A percentile compares a stretch with the other conserved stretches of the same genome.
Conservation (phyloP, 2,797 vertebrate genomes). For the Microctenopoma steveboyesi region DNA sequence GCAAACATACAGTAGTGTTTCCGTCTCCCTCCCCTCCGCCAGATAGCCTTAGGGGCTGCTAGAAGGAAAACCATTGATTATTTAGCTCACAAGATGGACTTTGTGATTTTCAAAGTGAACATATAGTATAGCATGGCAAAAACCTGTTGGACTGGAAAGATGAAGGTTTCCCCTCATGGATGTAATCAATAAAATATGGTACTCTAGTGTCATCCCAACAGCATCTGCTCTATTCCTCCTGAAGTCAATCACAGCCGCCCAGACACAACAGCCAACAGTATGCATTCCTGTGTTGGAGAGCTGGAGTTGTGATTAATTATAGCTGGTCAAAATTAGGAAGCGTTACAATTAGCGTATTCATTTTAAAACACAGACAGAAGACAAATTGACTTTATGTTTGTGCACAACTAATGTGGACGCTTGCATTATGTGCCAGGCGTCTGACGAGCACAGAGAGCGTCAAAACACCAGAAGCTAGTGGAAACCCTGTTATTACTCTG, state of each 20-base stretch:
- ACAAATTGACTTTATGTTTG: constrained; percentile 20
- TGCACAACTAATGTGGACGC: constrained; percentile 21
- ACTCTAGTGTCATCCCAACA: constrained; percentile 45
- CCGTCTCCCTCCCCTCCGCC: constrained; percentile 48
- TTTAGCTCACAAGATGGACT: constrained; percentile 71
- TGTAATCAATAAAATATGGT: constrained; percentile 60
- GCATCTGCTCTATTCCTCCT: constrained; percentile 41
- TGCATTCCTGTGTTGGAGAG: constrained; percentile 19
- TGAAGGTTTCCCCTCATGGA: constrained; percentile 58
- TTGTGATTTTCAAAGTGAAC: constrained; percentile 64
- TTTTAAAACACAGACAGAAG: constrained; percentile 14
- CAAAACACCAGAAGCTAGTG: constrained; percentile 21
- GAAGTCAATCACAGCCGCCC: constrained; percentile 50
- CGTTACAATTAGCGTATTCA: constrained; percentile 39
- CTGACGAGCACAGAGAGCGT: constrained; percentile 35
- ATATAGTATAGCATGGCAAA: constrained; percentile 36
- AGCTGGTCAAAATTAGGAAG: constrained; percentile 16
- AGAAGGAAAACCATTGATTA: constrained; percentile 73
- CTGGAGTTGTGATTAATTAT: constrained; percentile 32
- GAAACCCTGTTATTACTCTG: constrained; percentile 60
- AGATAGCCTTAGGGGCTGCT: constrained; percentile 64
- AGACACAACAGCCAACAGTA: constrained; percentile 33
- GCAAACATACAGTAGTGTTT: constrained; percentile 51
- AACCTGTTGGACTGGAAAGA: constrained; percentile 55
- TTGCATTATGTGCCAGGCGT: constrained; percentile 27